Conservation (phyloP, 1,140 invertebrate species). For the Drosophila mojavensis region DNA sequence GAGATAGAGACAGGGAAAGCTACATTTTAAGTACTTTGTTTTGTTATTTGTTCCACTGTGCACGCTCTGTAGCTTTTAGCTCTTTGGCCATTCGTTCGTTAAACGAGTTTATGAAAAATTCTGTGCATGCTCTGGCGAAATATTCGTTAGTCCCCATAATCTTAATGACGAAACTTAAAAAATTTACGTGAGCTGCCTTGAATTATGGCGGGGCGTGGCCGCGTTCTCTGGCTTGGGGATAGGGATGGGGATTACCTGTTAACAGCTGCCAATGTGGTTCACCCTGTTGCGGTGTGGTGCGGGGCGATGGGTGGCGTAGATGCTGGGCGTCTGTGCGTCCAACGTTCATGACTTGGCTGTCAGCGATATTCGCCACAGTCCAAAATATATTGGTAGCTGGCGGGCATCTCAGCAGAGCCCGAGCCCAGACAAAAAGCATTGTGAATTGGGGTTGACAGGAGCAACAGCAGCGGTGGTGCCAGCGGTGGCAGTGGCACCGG, state of each 20-base stretch:
- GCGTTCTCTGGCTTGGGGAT: background rate
- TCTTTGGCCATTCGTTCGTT: conserved; percentile 49
- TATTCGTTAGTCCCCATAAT: conserved; percentile 78
- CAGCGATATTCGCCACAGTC: conserved; percentile 61
- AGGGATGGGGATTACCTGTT: conserved; percentile 65
- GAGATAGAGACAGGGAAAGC: too few species aligned
- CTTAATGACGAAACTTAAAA: conserved; percentile 81
- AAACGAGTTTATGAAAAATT: conserved; percentile 70
- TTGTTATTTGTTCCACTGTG: conserved; percentile 5
- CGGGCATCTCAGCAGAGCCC: conserved; percentile 33
- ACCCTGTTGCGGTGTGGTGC: background rate
- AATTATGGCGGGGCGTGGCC: conserved; percentile 53
- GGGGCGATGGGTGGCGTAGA: background rate
- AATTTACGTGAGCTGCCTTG: conserved; percentile 80
- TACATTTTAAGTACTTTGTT: conserved; percentile 18
- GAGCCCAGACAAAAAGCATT: conserved; percentile 73
- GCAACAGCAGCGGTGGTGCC: conserved; percentile 1
- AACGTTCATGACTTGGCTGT: conserved; percentile 20
- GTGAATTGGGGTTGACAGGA: conserved; percentile 78
- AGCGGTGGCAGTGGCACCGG: conserved; percentile 12
- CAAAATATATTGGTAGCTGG: conserved; percentile 47
- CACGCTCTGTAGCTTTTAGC: background rate
- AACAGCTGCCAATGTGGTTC: conserved; percentile 41
- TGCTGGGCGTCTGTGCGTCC: background rate
- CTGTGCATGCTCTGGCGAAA: conserved; percentile 71